Evolutionary conservation across 2,888 invertebrate species (phyloP), one percentile per base, ranked within the genome.

Genomic region (Andrena chrysosceles): DNA sequence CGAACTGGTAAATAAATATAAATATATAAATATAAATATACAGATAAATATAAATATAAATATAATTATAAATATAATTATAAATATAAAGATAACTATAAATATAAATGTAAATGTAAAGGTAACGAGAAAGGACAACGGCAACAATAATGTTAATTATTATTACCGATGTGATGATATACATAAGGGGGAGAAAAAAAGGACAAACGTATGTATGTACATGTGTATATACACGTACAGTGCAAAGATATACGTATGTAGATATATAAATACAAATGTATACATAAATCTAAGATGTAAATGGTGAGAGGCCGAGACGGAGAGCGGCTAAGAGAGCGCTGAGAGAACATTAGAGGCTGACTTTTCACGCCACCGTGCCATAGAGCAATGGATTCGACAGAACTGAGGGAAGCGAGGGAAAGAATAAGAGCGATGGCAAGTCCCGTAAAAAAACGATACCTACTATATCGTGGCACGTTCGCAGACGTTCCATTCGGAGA

Each of bases 131-230:
- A 54, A 83, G 70, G 77, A 85, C 73, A 87, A 90, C 84, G 84
- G 89, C 85, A 88, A 91, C 89, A 90, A 91, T 90, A 91, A 89
- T 78, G 78, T 87, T 89, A 88, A 84, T 87, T 85, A 87, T 83
- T 82, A 84, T 85, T 83, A 85, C 56, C 69, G 54, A 70, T 49
- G 52, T 74, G 67, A 76, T 48, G 54, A 78, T 69, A 67, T 84
- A 85, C 73, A 84, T 78, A 85, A 69, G 79, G 42, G 52, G 76
- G 35, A 66, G 60, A 80, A 72, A 20, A 69, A 63, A 77, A 33
- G 33, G 68, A 83, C 76, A 76, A 54, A 83, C 56, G 82, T 67
- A 84, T 81, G 85, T 77, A 33, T 63, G 83, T 84, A 82, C 81
- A 83, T 80, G 67, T 80, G 69, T 76, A 84, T 64, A 85, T 77